These are phyloP conservation scores for Alethe castanea DNA, from an alignment of 2,113 vertebrate genomes.

Conservation along the genomic window DNA sequence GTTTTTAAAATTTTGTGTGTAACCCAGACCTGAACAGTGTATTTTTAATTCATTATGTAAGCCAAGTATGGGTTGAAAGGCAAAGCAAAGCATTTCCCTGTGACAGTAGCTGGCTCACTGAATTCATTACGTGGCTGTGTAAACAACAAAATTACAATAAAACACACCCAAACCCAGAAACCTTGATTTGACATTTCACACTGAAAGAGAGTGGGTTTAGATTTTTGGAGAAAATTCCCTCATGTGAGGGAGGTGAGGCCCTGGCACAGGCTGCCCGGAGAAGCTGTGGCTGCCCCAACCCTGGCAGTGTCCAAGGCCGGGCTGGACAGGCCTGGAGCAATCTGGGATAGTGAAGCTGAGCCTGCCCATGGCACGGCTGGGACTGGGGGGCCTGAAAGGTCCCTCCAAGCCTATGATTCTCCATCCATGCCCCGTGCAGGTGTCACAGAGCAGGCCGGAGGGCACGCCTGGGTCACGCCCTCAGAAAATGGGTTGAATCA, in stretches of 20 bases:
- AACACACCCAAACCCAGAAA: not conserved
- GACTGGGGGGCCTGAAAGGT: no score
- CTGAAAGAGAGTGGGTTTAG: not conserved
- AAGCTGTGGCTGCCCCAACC: not conserved
- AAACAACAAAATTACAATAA: not conserved
- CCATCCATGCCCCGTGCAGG: rapidly evolving
- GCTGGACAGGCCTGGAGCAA: rapidly evolving
- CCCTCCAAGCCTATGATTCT: not conserved
- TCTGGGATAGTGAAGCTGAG: rapidly evolving
- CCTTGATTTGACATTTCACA: not conserved
- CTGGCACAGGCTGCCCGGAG: not conserved
- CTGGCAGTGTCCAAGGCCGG: not conserved
- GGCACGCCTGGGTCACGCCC: not conserved
- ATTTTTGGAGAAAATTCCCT: not conserved
- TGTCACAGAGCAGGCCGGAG: rapidly evolving
- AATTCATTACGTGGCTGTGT: no score
- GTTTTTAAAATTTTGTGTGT: not conserved
- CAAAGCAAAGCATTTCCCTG: not conserved
- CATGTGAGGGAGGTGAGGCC: not conserved
- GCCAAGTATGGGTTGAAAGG: not conserved
- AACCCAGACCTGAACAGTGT: rapidly evolving
- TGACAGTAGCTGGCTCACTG: not conserved
- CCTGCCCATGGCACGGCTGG: not conserved
- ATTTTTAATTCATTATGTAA: not conserved
- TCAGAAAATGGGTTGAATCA: rapidly evolving